Conservation (phyloP, 2,888 invertebrate species). For the Punctoribates punctum region DNA sequence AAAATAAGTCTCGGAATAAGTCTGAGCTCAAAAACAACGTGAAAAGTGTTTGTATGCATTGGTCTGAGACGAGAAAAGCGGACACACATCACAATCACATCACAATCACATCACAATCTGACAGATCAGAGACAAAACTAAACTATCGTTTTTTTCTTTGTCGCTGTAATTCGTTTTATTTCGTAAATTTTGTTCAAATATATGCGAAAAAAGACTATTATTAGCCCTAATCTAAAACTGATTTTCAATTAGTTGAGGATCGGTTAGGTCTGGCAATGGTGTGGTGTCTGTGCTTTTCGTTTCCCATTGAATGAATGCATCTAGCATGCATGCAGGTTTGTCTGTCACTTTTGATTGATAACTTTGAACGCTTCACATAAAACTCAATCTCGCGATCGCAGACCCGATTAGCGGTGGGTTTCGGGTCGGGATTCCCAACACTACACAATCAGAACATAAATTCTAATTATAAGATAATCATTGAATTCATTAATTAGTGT, state of each 20-base stretch:
- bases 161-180: background rate
- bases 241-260: slow-evolving; percentile 27
- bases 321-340: slow-evolving; percentile 34
- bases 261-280: too few species aligned
- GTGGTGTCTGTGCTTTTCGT: background rate
- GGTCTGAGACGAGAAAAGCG: background rate
- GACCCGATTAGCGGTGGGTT: too few species aligned
- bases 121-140: too few species aligned
- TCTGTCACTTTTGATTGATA: slow-evolving; percentile 26
- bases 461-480: too few species aligned
- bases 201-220: slow-evolving; percentile 7
- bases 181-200: background rate
- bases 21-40: too few species aligned
- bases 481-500: too few species aligned
- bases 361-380: slow-evolving; percentile 11
- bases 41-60: background rate
- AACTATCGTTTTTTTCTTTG: background rate
- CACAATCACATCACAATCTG: too few species aligned
- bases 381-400: too few species aligned
- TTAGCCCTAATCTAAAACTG: slow-evolving; percentile 16
- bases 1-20: too few species aligned
- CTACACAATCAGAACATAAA: too few species aligned
- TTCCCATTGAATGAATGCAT: too few species aligned
- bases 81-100: background rate
- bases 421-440: too few species aligned